phyloP scores from a whole-genome alignment of 1,140 invertebrate genomes.

The Cotesia glomerata region DNA sequence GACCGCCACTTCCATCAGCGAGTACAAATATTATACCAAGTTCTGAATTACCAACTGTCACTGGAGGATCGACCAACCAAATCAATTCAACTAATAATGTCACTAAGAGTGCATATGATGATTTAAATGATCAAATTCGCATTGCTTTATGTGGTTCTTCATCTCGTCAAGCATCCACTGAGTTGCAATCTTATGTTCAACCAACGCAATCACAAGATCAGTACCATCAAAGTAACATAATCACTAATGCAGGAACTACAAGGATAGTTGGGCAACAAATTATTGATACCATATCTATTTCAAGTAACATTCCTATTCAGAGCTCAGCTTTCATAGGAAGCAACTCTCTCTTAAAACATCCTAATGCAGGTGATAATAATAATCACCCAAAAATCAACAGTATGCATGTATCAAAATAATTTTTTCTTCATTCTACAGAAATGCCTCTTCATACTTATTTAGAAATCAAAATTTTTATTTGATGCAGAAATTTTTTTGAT shows the following conservation, averaged over 20 bases:
- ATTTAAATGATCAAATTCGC: slow-evolving; percentile 74
- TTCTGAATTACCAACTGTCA: slow-evolving; percentile 53
- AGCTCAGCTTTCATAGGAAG: too few relatives aligned
- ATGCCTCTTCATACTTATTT: too few relatives aligned
- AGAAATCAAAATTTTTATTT: too few relatives aligned
- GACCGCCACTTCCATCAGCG: slow-evolving; percentile 63
- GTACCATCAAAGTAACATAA: not conserved
- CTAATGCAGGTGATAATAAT: too few relatives aligned
- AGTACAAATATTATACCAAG: slow-evolving; percentile 61
- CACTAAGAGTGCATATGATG: slow-evolving; percentile 73
- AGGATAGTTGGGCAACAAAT: not conserved
- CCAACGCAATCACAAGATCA: slow-evolving; percentile 37
- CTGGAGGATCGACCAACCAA: slow-evolving; percentile 48
- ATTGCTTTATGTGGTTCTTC: slow-evolving; percentile 72
- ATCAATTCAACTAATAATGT: slow-evolving; percentile 34
- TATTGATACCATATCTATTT: too few relatives aligned
- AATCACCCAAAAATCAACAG: too few relatives aligned
- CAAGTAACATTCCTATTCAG: too few relatives aligned
- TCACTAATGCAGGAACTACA: not conserved
- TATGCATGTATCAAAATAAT: too few relatives aligned
- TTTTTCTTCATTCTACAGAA: too few relatives aligned
- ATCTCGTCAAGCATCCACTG: slow-evolving; percentile 55
- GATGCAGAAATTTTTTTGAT: too few relatives aligned
- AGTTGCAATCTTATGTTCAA: slow-evolving; percentile 50
- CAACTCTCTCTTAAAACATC: too few relatives aligned